A percentile compares a stretch with the other conserved stretches of the same genome.
phyloP scores from a whole-genome alignment of 1,140 invertebrate genomes.

The Dysdera silvatica region DNA sequence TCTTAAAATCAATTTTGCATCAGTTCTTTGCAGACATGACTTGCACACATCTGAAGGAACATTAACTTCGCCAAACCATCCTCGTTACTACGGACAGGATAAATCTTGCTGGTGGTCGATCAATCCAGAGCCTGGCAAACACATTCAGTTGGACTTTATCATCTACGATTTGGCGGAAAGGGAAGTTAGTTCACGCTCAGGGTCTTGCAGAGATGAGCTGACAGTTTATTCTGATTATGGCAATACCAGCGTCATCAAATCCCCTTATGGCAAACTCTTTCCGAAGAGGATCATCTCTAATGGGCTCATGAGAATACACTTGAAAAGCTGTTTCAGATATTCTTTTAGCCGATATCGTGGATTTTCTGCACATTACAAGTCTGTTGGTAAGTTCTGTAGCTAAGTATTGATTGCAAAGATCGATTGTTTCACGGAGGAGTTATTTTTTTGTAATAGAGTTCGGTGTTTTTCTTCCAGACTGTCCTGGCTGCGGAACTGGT shows the following conservation, averaged over 20 bases:
- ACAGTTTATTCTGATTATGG: conserved; percentile 27
- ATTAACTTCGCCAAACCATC: conserved; percentile 35
- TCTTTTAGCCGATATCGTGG: conserved; percentile 34
- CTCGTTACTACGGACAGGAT: conserved; percentile 36
- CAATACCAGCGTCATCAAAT: conserved; percentile 14
- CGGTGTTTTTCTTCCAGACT: conserved; percentile 26
- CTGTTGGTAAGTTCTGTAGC: conserved; percentile 26
- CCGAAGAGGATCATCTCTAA: conserved; percentile 36
- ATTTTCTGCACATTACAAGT: conserved; percentile 30
- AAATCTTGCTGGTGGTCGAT: conserved; percentile 34
- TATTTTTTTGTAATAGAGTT: neutral
- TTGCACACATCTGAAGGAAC: conserved; percentile 23
- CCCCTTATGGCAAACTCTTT: conserved; percentile 26
- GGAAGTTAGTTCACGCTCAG: conserved; percentile 10
- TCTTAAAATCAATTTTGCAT: neutral
- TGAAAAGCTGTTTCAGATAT: conserved; percentile 34
- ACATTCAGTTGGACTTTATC: conserved; percentile 35
- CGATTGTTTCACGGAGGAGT: neutral
- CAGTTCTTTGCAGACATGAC: conserved; percentile 22
- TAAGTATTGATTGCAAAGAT: neutral
- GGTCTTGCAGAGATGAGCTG: conserved; percentile 32
- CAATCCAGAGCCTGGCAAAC: conserved; percentile 29
- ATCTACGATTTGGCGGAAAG: conserved; percentile 33
- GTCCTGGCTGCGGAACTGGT: conserved; percentile 37
- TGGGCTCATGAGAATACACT: conserved; percentile 30